Evolutionary conservation across 2,888 invertebrate species (phyloP), one percentile per base, ranked within the genome.

Genomic region (Thecophora atra): DNA sequence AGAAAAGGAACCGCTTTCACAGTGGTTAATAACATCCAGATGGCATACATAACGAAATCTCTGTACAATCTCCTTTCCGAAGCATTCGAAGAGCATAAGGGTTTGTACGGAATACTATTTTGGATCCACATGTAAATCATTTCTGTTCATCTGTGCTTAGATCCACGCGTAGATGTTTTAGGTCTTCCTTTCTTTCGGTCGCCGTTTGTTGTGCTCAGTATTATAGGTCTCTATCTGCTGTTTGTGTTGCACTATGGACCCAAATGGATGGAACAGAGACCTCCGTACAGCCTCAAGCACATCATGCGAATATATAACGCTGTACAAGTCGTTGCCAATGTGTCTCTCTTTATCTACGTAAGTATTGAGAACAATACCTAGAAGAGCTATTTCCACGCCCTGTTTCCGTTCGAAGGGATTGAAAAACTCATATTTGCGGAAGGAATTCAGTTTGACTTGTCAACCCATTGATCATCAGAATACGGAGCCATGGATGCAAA

Each of bases 181-280:
- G 85, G 88, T 70, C 92, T 90, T 89, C 89, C 91, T 7, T 83
- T 95, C 56, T 90, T 93, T 80, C 88, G 89, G 1, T 89, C 91
- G 30, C 93, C 94, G 2, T 88, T 90, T 79, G 90, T 91, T 70
- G 87, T 88, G 0, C 0, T 91, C 0, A 44, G 84, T 0, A 78
- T 94, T 58, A 84, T 91, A 24, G 82, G 87, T 0, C 70, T 88
- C 0, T 95, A 95, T 83, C 86, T 94, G 17, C 88, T 91, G 79
- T 90, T 94, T 78, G 91, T 94, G 0, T 86, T 90, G 56, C 89
- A 89, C 80, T 87, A 90, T 81, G 94, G 95, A 0, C 95, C 95
- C 0, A 86, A 87, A 62, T 88, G 90, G 81, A 94, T 94, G 94
- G 88, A 89, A 70, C 87, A 91, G 74, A 88, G 91, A 60, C 84